Evolutionary conservation across 2,888 invertebrate species (phyloP).

Genomic region (Petrophora chlorosata): DNA sequence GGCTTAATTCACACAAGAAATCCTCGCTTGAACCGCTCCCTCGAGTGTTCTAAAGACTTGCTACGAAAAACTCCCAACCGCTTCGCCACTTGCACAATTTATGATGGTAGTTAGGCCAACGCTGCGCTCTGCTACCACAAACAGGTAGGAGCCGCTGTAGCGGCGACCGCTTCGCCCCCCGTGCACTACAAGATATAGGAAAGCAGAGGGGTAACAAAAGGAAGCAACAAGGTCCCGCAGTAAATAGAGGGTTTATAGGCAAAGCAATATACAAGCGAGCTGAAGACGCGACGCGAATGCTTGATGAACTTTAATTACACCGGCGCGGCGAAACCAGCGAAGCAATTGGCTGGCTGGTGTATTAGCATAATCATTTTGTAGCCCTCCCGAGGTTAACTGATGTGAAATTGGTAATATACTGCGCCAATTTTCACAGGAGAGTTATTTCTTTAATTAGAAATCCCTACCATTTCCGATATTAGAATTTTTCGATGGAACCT

Average conservation of each 20-base stretch:
- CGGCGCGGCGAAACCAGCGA: constrained; percentile 51
- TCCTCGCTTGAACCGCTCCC: constrained; percentile 56
- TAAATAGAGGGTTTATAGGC: constrained; percentile 47
- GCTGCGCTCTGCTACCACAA: constrained; percentile 53
- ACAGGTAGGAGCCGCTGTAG: constrained; percentile 52
- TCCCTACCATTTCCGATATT: constrained; percentile 6
- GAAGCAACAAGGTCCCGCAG: constrained; percentile 45
- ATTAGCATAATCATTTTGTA: constrained; percentile 70
- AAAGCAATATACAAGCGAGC: constrained; percentile 55
- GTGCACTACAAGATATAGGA: constrained; percentile 30
- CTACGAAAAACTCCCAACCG: constrained; percentile 60
- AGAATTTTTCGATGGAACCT: not conserved
- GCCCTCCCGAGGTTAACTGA: constrained; percentile 56
- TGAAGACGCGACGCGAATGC: constrained; percentile 61
- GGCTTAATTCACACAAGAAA: constrained; percentile 66
- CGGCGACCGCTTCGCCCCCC: constrained; percentile 35
- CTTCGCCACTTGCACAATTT: constrained; percentile 67
- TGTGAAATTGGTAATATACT: constrained; percentile 54
- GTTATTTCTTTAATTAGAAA: constrained; percentile 21
- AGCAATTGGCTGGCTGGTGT: constrained; percentile 63
- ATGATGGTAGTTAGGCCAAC: constrained; percentile 67
- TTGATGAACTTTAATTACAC: constrained; percentile 70
- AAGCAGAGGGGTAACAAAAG: constrained; percentile 40
- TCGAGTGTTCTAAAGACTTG: constrained; percentile 64
- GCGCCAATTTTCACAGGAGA: constrained; percentile 30